Evolutionary conservation across 2,888 invertebrate genomes (phyloP).

Genomic region (Toxonevra muliebris): DNA sequence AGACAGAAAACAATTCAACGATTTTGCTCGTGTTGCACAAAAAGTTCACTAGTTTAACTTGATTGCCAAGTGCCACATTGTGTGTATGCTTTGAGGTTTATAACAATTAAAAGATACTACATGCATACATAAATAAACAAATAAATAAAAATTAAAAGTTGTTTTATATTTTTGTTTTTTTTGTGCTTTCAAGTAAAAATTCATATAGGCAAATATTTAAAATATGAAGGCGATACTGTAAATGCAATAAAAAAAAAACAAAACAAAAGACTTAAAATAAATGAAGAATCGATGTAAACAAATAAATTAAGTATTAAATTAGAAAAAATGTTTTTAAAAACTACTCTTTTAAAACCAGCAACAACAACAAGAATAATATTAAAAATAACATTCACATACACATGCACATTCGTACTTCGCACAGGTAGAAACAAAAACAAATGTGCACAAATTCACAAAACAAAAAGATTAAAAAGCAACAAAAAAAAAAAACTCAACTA

Average conservation of each 20-base stretch:
- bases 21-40: too few species aligned
- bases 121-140: constrained; percentile 20
- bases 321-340: not conserved
- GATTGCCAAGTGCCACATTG: too few species aligned
- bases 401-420: not conserved
- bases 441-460: constrained; percentile 20
- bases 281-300: not conserved
- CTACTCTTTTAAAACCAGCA: not conserved
- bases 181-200: not conserved
- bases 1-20: too few species aligned
- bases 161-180: not conserved
- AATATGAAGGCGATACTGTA: too few species aligned
- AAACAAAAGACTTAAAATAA: too few species aligned
- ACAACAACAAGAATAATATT: not conserved
- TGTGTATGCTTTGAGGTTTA: too few species aligned
- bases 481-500: constrained; percentile 4
- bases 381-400: constrained; percentile 4
- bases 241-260: too few species aligned
- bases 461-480: constrained; percentile 6
- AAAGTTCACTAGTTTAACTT: too few species aligned
- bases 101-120: not conserved
- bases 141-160: constrained; percentile 1
- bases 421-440: not conserved
- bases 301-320: constrained; percentile 11
- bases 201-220: not conserved